Base-by-base conservation (phyloP, 1,140 invertebrate genomes). In the Homarus americanus region DNA sequence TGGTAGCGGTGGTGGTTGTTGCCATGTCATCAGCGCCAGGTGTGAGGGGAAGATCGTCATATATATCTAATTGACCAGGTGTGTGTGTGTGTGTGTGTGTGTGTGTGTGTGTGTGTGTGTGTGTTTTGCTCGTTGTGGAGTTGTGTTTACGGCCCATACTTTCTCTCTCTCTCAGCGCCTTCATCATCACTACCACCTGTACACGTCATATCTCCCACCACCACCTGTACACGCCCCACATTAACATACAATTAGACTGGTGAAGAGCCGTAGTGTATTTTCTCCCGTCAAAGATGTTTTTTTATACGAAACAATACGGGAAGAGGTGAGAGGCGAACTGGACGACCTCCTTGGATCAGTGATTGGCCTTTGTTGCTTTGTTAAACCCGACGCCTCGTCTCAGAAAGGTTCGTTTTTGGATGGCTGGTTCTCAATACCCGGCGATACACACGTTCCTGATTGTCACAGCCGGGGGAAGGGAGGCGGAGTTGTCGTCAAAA, bases 41-140 rank as follows among this genome's bases (percentile, higher is more conserved):
- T n/a, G n/a, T n/a, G n/a, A n/a, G n/a, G n/a, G n/a, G n/a, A n/a
- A n/a, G n/a, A n/a, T n/a, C n/a, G n/a, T n/a, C n/a, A n/a, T n/a
- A n/a, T n/a, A n/a, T n/a, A n/a, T n/a, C n/a, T n/a, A n/a, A n/a
- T n/a, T n/a, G n/a, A n/a, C 44, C 44, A 49, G 44, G 38, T 34
- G 72, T 34, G 38, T 34, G 38, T 75, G 38, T 75, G 38, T 75
- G 38, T 75, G 72, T 75, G 72, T 75, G 72, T 75, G 72, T 75
- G 72, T 20, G 72, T 34, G 32, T 63, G 9, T 63, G 53, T 63
- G 53, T 63, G 44, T 49, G 44, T 49, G 44, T 49, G 5, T 15
- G 12, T n/a, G n/a, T n/a, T n/a, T n/a, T n/a, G n/a, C n/a, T 12
- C 15, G 44, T 49, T 4, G 44, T 49, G 15, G 4, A 15, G 44